phyloP scores from a whole-genome alignment of 2,888 invertebrate species.

The Acrobasis repandana region DNA sequence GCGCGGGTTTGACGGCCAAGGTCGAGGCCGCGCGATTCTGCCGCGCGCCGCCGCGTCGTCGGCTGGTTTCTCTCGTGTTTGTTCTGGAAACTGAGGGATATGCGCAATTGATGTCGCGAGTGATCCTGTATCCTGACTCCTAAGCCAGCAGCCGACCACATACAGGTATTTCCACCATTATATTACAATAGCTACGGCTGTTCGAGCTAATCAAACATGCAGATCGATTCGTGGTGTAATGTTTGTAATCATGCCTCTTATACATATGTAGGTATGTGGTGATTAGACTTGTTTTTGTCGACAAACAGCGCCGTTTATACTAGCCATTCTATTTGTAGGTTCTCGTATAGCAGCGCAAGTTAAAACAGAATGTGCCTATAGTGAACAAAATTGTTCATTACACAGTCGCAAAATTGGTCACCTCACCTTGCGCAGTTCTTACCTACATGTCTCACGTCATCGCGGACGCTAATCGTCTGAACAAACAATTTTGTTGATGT shows the following conservation, averaged over 20 bases:
- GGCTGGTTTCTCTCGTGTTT: conserved; percentile 69
- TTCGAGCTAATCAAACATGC: conserved; percentile 28
- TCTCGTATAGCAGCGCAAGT: not conserved
- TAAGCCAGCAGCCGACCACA: conserved; percentile 14
- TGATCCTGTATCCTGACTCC: conserved; percentile 41
- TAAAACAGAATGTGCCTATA: not conserved
- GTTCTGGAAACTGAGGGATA: conserved; percentile 62
- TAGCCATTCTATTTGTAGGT: conserved; percentile 3
- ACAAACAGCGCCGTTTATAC: conserved; percentile 19
- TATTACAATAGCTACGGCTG: conserved; percentile 23
- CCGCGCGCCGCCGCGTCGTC: conserved; percentile 78
- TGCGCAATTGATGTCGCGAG: conserved; percentile 69
- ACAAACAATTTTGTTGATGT: conserved; percentile 52
- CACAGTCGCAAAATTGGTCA: conserved; percentile 53
- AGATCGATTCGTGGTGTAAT: conserved; percentile 55
- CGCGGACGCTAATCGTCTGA: conserved; percentile 57
- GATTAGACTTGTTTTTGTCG: conserved; percentile 39
- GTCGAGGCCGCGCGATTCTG: conserved; percentile 80
- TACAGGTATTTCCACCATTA: conserved; percentile 50
- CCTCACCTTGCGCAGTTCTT: conserved; percentile 59
- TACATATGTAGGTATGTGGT: conserved; percentile 34
- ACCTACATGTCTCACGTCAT: conserved; percentile 58
- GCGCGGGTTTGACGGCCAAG: conserved; percentile 83
- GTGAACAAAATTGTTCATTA: conserved; percentile 43
- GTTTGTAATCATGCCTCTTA: conserved; percentile 58